These are phyloP conservation scores for Paedocypris sp. DNA, from an alignment of 2,113 vertebrate genomes.

Conservation along the genomic window DNA sequence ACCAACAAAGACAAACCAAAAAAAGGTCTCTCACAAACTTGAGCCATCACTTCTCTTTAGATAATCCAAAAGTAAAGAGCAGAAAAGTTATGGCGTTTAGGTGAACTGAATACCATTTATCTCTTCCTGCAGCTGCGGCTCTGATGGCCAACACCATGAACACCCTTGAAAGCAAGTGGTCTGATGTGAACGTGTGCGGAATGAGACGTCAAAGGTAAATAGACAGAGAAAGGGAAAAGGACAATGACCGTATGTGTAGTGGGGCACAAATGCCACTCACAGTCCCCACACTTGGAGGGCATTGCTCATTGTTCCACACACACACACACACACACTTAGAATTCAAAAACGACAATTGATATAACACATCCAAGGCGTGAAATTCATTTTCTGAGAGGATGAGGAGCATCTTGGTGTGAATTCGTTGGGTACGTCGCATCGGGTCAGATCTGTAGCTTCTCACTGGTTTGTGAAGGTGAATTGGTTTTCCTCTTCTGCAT, in stretches of 20 bases:
- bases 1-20: slow-evolving; percentile 36
- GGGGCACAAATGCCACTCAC: slow-evolving; percentile 32
- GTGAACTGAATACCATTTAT: slow-evolving; percentile 76
- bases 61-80: no score
- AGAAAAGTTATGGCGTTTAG: slow-evolving; percentile 67
- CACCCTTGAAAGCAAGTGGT: slow-evolving; percentile 66
- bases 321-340: not conserved
- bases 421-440: no score
- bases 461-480: no score
- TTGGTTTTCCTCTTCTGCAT: no score
- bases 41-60: no score
- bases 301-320: not conserved
- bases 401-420: no score
- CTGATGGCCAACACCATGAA: slow-evolving; percentile 76
- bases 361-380: slow-evolving; percentile 9
- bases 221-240: slow-evolving; percentile 46
- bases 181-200: slow-evolving; percentile 60
- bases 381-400: not conserved
- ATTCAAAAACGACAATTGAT: slow-evolving; percentile 14
- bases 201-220: slow-evolving; percentile 67
- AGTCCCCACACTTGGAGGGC: no score
- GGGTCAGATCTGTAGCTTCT: no score
- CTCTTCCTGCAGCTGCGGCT: slow-evolving; percentile 68
- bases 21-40: no score
- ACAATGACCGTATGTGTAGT: slow-evolving; percentile 48